Conservation (phyloP, 2,888 invertebrate species). For the Ormyrus pomaceus region DNA sequence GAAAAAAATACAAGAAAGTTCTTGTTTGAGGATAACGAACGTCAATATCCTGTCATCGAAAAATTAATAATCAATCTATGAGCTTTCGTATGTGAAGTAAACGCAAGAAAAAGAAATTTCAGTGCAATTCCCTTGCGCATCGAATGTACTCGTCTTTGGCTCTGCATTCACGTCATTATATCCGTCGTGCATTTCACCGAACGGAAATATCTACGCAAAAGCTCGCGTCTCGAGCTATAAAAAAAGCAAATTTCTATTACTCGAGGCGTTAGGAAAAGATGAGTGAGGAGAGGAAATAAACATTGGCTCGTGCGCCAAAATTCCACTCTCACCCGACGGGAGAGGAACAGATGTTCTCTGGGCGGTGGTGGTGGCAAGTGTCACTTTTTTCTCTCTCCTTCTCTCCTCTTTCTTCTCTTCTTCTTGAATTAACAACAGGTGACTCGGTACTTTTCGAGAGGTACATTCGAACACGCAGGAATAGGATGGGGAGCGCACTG, state of each 20-base stretch:
- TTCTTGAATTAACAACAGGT: constrained; percentile 53
- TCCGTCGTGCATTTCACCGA: not conserved
- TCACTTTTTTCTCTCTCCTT: constrained; percentile 4
- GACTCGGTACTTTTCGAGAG: constrained; percentile 26
- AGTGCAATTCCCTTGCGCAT: too few species aligned
- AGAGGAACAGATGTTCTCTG: constrained; percentile 18
- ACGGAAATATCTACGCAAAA: not conserved
- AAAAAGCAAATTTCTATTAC: too few species aligned
- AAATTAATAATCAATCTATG: too few species aligned
- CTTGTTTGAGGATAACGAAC: too few species aligned
- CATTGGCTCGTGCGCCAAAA: constrained; percentile 22
- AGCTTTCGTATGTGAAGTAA: too few species aligned
- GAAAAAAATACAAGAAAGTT: too few species aligned
- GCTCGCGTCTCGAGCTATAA: not conserved
- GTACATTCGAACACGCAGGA: too few species aligned
- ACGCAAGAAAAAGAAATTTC: too few species aligned
- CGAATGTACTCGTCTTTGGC: too few species aligned
- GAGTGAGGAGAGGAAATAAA: constrained; percentile 20
- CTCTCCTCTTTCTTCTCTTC: not conserved
- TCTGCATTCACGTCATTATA: not conserved
- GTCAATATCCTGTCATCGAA: too few species aligned
- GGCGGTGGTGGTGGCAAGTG: constrained; percentile 19
- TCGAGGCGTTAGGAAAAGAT: not conserved
- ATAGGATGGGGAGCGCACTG: too few species aligned
- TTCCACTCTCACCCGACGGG: constrained; percentile 1